Conservation (phyloP, 2,113 vertebrate genomes). For the Pelodiscus sinensis region DNA sequence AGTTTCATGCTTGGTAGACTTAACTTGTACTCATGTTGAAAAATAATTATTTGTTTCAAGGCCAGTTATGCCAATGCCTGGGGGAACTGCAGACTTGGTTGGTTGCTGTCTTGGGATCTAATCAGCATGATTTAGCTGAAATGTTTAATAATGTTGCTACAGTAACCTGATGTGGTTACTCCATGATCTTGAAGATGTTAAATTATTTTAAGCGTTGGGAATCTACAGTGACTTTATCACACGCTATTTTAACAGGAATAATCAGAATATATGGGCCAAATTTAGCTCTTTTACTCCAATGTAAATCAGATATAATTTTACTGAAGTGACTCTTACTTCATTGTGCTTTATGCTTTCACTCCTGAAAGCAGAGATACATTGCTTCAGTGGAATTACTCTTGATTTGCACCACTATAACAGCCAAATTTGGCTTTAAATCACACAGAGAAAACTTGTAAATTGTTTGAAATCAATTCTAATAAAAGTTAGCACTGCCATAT, state of each 20-base stretch:
- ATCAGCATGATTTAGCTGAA: slow-evolving; percentile 70
- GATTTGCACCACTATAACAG: background rate
- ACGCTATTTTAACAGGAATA: background rate
- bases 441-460: background rate
- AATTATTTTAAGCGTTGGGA: slow-evolving; percentile 11
- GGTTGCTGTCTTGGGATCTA: slow-evolving; percentile 68
- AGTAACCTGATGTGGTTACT: slow-evolving; percentile 58
- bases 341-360: background rate
- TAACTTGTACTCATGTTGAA: background rate
- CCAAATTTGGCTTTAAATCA: fast-evolving
- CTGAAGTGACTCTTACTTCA: background rate
- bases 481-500: background rate
- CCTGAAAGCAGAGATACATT: background rate
- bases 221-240: background rate
- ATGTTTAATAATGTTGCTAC: slow-evolving; percentile 74
- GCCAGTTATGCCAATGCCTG: slow-evolving; percentile 47
- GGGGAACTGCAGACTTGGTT: slow-evolving; percentile 57
- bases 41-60: slow-evolving; percentile 54
- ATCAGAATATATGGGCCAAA: background rate
- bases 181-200: slow-evolving; percentile 1
- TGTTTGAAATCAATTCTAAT: background rate
- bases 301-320: fast-evolving
- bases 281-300: background rate
- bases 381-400: background rate
- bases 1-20: background rate